Conservation (phyloP, 2,797 vertebrate genomes). For the Buceros bicornis region DNA sequence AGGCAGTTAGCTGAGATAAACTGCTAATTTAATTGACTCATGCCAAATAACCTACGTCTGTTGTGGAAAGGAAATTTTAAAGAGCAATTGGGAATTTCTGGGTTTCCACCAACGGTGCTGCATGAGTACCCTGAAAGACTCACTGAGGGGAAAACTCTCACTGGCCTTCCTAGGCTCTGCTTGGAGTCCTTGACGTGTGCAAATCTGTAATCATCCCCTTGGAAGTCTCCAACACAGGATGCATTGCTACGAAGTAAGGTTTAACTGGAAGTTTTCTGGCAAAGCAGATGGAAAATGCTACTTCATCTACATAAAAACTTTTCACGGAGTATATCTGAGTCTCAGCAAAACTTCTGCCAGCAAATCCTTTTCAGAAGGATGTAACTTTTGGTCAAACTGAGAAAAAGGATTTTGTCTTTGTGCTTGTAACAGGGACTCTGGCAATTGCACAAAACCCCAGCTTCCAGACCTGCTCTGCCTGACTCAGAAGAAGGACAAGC, state of each 20-base stretch:
- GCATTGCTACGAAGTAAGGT: not conserved
- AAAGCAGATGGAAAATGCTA: not conserved
- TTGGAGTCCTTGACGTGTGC: not conserved
- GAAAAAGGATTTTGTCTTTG: not conserved
- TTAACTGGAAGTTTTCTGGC: not conserved
- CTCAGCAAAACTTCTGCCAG: not conserved
- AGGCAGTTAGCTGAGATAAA: conserved; percentile 1
- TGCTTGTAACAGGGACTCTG: rapidly evolving
- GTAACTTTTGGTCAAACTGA: not conserved
- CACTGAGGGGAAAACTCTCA: not conserved
- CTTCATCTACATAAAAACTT: not conserved
- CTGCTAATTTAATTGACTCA: not conserved
- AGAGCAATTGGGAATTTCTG: not conserved
- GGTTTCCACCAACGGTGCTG: not conserved
- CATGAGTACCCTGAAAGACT: not conserved
- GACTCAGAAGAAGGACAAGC: not conserved
- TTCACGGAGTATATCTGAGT: not conserved
- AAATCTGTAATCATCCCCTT: not conserved
- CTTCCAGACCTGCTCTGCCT: not conserved
- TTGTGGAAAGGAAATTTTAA: not conserved
- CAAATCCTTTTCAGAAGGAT: not conserved
- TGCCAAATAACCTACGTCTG: not conserved
- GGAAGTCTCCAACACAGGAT: not conserved
- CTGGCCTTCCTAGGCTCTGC: not conserved
- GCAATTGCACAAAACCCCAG: not conserved